phyloP scores from a whole-genome alignment of 2,888 invertebrate genomes.

The Spisula solida region DNA sequence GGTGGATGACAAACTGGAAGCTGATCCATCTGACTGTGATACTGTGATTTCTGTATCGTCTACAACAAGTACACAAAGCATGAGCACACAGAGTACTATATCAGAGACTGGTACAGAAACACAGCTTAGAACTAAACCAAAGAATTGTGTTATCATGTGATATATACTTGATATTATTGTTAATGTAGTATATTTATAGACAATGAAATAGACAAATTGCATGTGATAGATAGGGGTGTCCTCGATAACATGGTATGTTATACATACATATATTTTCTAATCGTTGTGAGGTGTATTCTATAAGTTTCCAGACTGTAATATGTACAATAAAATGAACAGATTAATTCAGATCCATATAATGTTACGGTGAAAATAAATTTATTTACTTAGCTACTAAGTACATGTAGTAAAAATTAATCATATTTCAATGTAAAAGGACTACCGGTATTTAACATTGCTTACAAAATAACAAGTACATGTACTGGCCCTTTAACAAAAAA shows the following conservation, averaged over 20 bases:
- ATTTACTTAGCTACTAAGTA: too few relatives aligned
- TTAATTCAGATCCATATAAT: too few relatives aligned
- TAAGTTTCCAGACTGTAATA: too few relatives aligned
- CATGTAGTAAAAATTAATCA: too few relatives aligned
- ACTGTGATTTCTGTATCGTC: neutral
- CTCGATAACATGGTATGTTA: neutral
- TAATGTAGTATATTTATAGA: neutral
- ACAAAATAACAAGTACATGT: too few relatives aligned
- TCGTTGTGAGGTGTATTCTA: too few relatives aligned
- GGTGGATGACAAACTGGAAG: neutral
- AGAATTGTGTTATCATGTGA: conserved; percentile 38
- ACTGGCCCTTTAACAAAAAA: too few relatives aligned
- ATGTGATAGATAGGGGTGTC: neutral
- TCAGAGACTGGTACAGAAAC: neutral
- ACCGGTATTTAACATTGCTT: too few relatives aligned
- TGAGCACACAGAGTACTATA: neutral
- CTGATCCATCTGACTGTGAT: conserved; percentile 40
- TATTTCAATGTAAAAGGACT: too few relatives aligned
- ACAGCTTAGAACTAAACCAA: conserved; percentile 23
- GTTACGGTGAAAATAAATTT: too few relatives aligned
- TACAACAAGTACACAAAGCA: neutral
- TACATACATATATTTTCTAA: neutral
- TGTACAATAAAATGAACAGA: too few relatives aligned
- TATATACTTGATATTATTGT: conserved; percentile 4
- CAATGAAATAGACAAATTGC: neutral